Evolutionary conservation across 2,113 vertebrate genomes (phyloP).

Genomic region (Muntiacus muntjak): DNA sequence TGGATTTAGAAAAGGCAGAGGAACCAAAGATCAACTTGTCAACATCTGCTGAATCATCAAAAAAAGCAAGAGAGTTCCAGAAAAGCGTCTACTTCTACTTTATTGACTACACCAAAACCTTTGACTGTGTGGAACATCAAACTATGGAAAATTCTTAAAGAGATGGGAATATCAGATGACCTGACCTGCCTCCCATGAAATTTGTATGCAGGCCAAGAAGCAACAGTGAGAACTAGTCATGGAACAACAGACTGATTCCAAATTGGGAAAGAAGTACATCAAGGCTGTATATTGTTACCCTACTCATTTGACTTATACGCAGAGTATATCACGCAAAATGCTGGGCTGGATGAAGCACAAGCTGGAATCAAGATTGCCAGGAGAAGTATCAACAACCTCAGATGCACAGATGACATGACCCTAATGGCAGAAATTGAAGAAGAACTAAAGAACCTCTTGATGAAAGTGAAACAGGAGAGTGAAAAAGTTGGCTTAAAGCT

Average conservation of each 20-base stretch:
- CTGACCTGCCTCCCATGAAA: neutral
- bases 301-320: neutral
- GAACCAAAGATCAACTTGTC: neutral
- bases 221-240: neutral
- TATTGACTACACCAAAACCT: neutral
- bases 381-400: neutral
- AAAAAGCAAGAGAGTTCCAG: neutral
- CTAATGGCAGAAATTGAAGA: neutral
- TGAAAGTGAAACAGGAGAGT: neutral
- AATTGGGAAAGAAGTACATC: neutral
- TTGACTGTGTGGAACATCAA: neutral
- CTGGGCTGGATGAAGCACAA: neutral
- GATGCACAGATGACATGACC: neutral
- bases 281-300: neutral
- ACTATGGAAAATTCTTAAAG: neutral
- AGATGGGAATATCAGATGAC: neutral
- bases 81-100: neutral
- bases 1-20: neutral
- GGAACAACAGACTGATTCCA: neutral
- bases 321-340: neutral
- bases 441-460: neutral
- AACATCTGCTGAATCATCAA: neutral
- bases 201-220: neutral
- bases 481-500: neutral
- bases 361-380: neutral